Percentiles rank a stretch among this genome's conserved stretches.
Evolutionary conservation across 2,113 vertebrate genomes (phyloP).

Genomic region (Formicarius rufipectus): DNA sequence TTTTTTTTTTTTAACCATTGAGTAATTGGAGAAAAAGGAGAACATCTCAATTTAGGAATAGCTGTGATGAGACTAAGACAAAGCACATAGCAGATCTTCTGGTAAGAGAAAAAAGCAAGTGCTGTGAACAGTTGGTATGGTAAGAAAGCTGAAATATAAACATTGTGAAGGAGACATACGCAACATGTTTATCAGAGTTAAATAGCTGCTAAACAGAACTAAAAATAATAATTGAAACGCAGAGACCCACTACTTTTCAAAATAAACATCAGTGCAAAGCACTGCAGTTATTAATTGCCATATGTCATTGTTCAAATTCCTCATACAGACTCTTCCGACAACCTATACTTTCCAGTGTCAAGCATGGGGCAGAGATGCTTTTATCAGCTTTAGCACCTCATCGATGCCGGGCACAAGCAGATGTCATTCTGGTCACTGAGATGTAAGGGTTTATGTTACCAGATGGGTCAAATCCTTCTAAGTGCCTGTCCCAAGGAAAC

Average conservation of each 20-base stretch:
- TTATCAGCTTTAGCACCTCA: neutral
- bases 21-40: neutral
- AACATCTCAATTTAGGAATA: neutral
- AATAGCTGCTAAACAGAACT: constrained; percentile 37
- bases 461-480: neutral
- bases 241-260: neutral
- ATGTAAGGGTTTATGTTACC: neutral
- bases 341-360: neutral
- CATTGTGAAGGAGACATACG: constrained; percentile 29
- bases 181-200: constrained; percentile 28
- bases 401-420: neutral
- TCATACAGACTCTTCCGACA: neutral
- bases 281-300: neutral
- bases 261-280: neutral
- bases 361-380: neutral
- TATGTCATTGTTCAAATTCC: neutral
- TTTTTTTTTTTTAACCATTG: neutral
- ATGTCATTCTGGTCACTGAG: neutral
- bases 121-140: constrained; percentile 44
- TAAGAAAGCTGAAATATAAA: constrained; percentile 55
- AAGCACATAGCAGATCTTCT: neutral
- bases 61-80: neutral
- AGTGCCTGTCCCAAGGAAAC: neutral
- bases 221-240: constrained; percentile 48
- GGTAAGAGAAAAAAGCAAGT: neutral